Conservation (phyloP, 2,113 vertebrate species). For the Ceyx melanurus region DNA sequence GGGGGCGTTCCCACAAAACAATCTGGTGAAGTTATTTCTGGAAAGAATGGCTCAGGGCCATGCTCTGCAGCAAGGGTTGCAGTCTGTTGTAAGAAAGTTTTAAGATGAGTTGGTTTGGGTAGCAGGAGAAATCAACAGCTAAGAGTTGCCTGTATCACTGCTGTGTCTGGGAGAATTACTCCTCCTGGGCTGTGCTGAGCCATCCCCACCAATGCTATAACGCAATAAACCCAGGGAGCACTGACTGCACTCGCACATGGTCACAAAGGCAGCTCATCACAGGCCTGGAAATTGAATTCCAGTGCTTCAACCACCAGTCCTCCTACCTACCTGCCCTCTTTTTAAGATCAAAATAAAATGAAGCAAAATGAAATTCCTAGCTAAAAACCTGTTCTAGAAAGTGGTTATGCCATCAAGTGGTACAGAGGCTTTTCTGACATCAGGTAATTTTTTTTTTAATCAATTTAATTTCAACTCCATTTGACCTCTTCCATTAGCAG, state of each 20-base stretch:
- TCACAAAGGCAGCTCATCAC: neutral
- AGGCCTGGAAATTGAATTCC: neutral
- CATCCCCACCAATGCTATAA: neutral
- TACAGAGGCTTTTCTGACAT: neutral
- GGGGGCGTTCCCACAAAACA: neutral
- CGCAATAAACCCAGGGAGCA: neutral
- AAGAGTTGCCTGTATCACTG: neutral
- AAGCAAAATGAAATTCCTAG: neutral
- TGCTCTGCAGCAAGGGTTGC: neutral
- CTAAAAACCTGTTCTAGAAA: neutral
- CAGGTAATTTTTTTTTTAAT: neutral
- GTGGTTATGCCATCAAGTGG: neutral
- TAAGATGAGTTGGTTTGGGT: neutral
- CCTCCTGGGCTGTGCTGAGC: neutral
- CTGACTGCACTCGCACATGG: rapidly evolving
- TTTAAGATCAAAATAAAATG: conserved; percentile 10
- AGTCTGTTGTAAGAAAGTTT: neutral
- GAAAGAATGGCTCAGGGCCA: neutral
- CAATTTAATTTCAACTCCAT: neutral
- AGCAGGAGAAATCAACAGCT: neutral
- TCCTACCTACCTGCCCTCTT: neutral
- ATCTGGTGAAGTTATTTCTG: neutral
- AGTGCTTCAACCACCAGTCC: neutral
- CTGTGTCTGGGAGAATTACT: neutral
- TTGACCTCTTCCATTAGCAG: conserved; percentile 10